Evolutionary conservation across 1,140 invertebrate genomes (phyloP).

Genomic region (Drosophila repleta): DNA sequence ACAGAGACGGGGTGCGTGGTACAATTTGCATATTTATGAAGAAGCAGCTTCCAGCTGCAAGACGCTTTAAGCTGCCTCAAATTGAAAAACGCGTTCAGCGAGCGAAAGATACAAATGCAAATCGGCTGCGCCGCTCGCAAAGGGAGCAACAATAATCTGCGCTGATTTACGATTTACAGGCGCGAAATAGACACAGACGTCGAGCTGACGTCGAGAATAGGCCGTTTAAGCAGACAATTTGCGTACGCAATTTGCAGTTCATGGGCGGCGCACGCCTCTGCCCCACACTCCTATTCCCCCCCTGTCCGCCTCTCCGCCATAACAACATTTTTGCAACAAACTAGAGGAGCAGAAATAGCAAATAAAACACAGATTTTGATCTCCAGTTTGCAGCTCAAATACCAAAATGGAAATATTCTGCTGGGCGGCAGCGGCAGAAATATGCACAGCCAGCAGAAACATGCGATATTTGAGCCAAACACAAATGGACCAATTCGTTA

Average conservation of each 20-base stretch:
- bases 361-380: constrained; percentile 75
- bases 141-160: constrained; percentile 73
- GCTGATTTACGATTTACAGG: constrained; percentile 81
- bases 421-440: constrained; percentile 32
- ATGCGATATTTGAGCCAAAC: constrained; percentile 16
- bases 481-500: constrained; percentile 45
- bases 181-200: constrained; percentile 67
- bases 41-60: constrained; percentile 51
- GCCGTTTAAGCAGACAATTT: constrained; percentile 63
- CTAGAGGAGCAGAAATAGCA: constrained; percentile 6
- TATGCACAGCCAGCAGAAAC: constrained; percentile 50
- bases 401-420: constrained; percentile 8
- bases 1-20: constrained; percentile 1
- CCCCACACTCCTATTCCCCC: background rate
- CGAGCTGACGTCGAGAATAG: background rate
- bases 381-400: constrained; percentile 40
- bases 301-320: background rate
- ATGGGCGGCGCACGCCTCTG: constrained; percentile 61
- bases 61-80: constrained; percentile 75
- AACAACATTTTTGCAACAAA: constrained; percentile 48
- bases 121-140: constrained; percentile 32
- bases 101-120: constrained; percentile 75
- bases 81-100: constrained; percentile 74
- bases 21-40: constrained; percentile 83
- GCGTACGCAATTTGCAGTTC: constrained; percentile 77